Base-by-base conservation (phyloP, 2,888 invertebrate species). In the Sesamia inferens region DNA sequence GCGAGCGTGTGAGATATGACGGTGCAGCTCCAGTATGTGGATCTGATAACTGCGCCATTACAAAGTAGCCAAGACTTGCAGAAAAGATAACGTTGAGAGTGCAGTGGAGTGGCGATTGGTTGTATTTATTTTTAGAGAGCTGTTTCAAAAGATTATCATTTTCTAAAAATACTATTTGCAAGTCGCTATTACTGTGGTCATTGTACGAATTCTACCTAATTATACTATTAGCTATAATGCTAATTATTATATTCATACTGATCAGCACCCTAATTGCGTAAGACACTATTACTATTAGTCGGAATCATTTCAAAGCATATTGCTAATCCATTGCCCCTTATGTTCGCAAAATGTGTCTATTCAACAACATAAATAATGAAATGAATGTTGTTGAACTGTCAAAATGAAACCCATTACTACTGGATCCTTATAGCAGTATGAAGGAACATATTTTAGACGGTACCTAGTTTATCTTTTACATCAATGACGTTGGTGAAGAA, bases 21-120 rank as follows among this genome's bases (percentile, higher is more conserved):
- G 57, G 39, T 69, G 65, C 71, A 71, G 54, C 58, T 71, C 22
- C 48, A 69, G 39, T 70, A 68, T 68, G 61, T 72, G 63, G 59
- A 71, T 79, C 72, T 64, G 76, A 80, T 74, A 83, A 55, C 57
- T 64, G 13, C 48, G 11, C 47, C 59, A 31, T 62, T 57, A 61
- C 68, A 65, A 79, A 74, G 68, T 59, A 81, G 63, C 39, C 19
- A 39, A 54, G 55, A 47, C 47, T 68, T 72, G 47, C 39, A 68
- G 61, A 71, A 31, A 55, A 58, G 51, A 78, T 71, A 79, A 47
- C 2, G 16, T 58, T 71, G 39, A 71, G 14, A 82, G 55, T 66
- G 68, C 47, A 71, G 47, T 82, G 62, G 82, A 71, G 78, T 79
- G 0, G 79, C 2, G 48, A 51, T 71, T 58, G 7, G 13, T 39